These are phyloP conservation scores for Agonopterix subpropinquella DNA, from an alignment of 2,888 invertebrate species.

Conservation along the genomic window DNA sequence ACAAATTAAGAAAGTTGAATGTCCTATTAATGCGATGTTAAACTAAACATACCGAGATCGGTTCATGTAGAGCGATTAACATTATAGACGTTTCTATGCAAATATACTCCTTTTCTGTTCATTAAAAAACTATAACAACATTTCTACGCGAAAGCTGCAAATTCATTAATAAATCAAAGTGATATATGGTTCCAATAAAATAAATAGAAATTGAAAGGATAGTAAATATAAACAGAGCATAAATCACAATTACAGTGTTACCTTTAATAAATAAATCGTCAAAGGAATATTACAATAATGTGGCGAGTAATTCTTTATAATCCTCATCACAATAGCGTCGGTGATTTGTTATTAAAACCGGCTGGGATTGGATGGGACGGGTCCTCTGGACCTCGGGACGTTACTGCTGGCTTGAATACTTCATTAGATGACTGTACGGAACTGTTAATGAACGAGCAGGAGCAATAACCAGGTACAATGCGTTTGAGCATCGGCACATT, in stretches of 20 bases:
- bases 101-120: conserved; percentile 7
- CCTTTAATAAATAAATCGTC: conserved; percentile 30
- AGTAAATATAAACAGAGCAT: conserved; percentile 26
- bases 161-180: conserved; percentile 14
- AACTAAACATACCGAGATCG: conserved; percentile 23
- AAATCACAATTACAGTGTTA: conserved; percentile 35
- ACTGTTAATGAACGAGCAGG: conserved; percentile 42
- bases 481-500: conserved; percentile 30
- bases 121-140: conserved; percentile 8
- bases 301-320: conserved; percentile 44
- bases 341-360: conserved; percentile 52
- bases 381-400: conserved; percentile 12
- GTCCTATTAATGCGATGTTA: conserved; percentile 38
- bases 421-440: conserved; percentile 66
- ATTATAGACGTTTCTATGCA: conserved; percentile 14
- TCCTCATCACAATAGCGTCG: conserved; percentile 37
- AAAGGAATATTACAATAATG: conserved; percentile 33
- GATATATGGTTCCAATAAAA: conserved; percentile 16
- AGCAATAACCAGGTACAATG: conserved; percentile 42
- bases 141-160: conserved; percentile 3
- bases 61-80: conserved; percentile 26
- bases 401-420: conserved; percentile 44
- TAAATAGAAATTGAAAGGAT: conserved; percentile 13
- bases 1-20: conserved; percentile 30
- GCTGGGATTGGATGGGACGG: conserved; percentile 28